These are phyloP conservation scores for Tetropium fuscum DNA, from an alignment of 2,888 invertebrate species.

Conservation along the genomic window DNA sequence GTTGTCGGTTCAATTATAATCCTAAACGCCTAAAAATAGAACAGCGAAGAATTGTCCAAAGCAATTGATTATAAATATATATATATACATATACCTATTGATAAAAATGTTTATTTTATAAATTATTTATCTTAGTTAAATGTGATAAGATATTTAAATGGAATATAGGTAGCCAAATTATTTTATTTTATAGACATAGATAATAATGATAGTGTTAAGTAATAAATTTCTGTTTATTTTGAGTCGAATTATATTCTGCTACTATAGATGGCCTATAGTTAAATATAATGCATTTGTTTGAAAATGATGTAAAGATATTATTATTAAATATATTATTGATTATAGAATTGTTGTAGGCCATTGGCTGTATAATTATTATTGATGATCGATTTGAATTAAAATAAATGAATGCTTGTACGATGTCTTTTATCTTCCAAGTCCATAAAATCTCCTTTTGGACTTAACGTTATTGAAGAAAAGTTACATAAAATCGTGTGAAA, in stretches of 20 bases:
- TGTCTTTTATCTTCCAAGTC: too few relatives aligned
- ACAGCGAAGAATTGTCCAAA: constrained; percentile 53
- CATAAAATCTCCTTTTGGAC: too few relatives aligned
- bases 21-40: constrained; percentile 54
- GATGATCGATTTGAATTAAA: constrained; percentile 58
- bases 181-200: constrained; percentile 47
- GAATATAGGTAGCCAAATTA: constrained; percentile 45
- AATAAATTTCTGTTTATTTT: constrained; percentile 27
- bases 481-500: too few relatives aligned
- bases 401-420: constrained; percentile 65
- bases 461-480: too few relatives aligned
- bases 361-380: constrained; percentile 63
- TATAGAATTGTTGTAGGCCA: constrained; percentile 64
- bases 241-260: constrained; percentile 41
- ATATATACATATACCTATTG: constrained; percentile 19
- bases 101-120: constrained; percentile 35
- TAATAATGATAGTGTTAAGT: constrained; percentile 30
- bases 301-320: constrained; percentile 50
- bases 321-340: constrained; percentile 54
- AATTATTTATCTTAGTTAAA: constrained; percentile 42
- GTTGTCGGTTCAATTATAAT: constrained; percentile 31
- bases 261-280: constrained; percentile 53
- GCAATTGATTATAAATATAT: constrained; percentile 31
- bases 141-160: constrained; percentile 49
- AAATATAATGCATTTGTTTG: constrained; percentile 46